These are phyloP conservation scores for Sicus ferrugineus DNA, from an alignment of 2,888 invertebrate genomes.

Conservation along the genomic window DNA sequence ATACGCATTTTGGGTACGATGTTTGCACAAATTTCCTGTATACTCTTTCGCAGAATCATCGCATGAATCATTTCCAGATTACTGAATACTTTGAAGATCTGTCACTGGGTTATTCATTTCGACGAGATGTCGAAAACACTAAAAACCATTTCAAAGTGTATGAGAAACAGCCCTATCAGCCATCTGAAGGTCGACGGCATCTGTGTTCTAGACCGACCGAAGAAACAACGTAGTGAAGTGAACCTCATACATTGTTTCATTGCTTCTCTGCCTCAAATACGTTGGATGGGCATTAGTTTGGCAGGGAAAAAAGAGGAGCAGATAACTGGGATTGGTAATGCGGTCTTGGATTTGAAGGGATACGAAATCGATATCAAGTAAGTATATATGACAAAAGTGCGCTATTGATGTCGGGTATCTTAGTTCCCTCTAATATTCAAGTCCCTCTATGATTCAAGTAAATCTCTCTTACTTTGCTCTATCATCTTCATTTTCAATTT, in stretches of 20 bases:
- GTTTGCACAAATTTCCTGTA: background rate
- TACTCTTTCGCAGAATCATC: too few relatives aligned
- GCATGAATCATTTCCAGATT: constrained; percentile 44
- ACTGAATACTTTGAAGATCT: constrained; percentile 54
- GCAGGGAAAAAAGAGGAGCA: constrained; percentile 54
- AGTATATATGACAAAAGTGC: too few relatives aligned
- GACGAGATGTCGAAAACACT: constrained; percentile 52
- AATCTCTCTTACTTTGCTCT: constrained; percentile 27
- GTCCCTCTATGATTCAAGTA: too few relatives aligned
- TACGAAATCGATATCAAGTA: constrained; percentile 57
- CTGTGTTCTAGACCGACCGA: constrained; percentile 51
- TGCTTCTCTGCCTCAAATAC: constrained; percentile 49
- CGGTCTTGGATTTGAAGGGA: constrained; percentile 52
- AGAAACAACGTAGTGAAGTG: constrained; percentile 51
- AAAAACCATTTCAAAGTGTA: constrained; percentile 50
- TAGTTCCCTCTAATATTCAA: too few relatives aligned
- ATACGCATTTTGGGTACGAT: constrained; percentile 63
- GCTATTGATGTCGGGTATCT: too few relatives aligned
- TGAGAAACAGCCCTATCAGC: constrained; percentile 53
- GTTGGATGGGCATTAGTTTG: constrained; percentile 56
- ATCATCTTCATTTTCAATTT: too few relatives aligned
- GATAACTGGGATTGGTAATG: constrained; percentile 53
- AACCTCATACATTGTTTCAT: constrained; percentile 52
- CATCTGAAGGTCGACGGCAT: constrained; percentile 56
- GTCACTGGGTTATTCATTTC: constrained; percentile 56